Evolutionary conservation across 2,797 vertebrate species (phyloP).

Genomic region (Pangasius sanitwongsei): DNA sequence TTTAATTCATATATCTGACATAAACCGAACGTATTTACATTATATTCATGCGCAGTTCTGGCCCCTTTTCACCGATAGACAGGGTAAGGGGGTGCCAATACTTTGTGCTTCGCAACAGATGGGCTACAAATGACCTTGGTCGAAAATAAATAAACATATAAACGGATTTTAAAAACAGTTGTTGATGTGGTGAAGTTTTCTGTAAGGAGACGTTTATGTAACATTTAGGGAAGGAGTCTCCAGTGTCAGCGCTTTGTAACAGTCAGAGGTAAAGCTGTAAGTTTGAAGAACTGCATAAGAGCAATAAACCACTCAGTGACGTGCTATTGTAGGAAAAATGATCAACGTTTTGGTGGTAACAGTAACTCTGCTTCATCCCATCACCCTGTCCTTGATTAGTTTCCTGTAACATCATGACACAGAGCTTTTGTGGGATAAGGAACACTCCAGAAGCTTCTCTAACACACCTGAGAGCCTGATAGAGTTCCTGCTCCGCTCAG

Average conservation of each 20-base stretch:
- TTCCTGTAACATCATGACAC: neutral
- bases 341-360: neutral
- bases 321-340: neutral
- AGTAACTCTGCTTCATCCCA: neutral
- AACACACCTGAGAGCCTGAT: constrained; percentile 66
- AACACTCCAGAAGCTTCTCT: neutral
- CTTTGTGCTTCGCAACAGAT: neutral
- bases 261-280: too few species aligned
- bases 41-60: neutral
- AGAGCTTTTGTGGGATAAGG: neutral
- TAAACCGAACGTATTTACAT: neutral
- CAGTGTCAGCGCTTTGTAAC: neutral
- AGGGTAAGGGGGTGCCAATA: neutral
- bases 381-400: neutral
- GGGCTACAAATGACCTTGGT: neutral
- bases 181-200: too few species aligned
- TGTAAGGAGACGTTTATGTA: too few species aligned
- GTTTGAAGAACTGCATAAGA: neutral
- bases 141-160: neutral
- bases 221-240: neutral
- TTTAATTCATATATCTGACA: neutral
- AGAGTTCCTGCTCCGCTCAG: constrained; percentile 41
- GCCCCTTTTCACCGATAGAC: too few species aligned
- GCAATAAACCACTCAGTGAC: neutral
- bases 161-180: too few species aligned